These are phyloP conservation scores for Oreonectes daqikongensis DNA, from an alignment of 2,797 vertebrate genomes.

Conservation along the genomic window DNA sequence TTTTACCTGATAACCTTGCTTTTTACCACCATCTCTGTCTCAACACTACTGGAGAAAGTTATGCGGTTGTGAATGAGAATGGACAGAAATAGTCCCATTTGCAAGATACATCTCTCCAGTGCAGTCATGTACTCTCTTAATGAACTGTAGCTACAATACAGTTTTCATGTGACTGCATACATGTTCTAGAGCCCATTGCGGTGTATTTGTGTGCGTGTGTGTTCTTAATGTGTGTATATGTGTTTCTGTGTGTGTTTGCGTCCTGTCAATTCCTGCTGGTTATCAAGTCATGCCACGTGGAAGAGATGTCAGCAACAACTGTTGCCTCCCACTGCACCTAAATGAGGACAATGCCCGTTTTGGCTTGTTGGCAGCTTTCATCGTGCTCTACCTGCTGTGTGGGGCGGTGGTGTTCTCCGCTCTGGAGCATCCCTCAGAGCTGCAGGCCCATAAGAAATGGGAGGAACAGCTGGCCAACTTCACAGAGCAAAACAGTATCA, in stretches of 20 bases:
- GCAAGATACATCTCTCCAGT: neutral
- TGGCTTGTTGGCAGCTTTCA: constrained; percentile 77
- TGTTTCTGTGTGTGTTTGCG: constrained; percentile 59
- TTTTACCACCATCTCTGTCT: constrained; percentile 4
- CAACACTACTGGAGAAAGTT: constrained; percentile 3
- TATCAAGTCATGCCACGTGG: constrained; percentile 76
- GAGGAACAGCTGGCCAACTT: constrained; percentile 77
- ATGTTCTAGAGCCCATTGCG: neutral
- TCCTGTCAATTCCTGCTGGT: constrained; percentile 56
- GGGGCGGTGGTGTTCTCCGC: constrained; percentile 82
- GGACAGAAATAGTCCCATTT: constrained; percentile 12
- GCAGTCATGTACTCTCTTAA: neutral
- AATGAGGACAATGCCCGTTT: constrained; percentile 84
- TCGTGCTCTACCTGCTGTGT: constrained; percentile 79
- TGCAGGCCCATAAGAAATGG: constrained; percentile 74
- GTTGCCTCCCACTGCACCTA: constrained; percentile 72
- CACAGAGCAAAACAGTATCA: constrained; percentile 72
- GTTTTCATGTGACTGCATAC: constrained; percentile 23
- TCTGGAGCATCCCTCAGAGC: constrained; percentile 78
- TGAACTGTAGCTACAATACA: constrained; percentile 4
- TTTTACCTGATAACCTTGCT: constrained; percentile 35
- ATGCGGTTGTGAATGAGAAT: constrained; percentile 1
- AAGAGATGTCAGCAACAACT: constrained; percentile 69
- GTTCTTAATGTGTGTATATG: constrained; percentile 46
- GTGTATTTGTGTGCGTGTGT: constrained; percentile 14